Conservation (phyloP, 2,888 invertebrate genomes). For the Galeruca laticollis region DNA sequence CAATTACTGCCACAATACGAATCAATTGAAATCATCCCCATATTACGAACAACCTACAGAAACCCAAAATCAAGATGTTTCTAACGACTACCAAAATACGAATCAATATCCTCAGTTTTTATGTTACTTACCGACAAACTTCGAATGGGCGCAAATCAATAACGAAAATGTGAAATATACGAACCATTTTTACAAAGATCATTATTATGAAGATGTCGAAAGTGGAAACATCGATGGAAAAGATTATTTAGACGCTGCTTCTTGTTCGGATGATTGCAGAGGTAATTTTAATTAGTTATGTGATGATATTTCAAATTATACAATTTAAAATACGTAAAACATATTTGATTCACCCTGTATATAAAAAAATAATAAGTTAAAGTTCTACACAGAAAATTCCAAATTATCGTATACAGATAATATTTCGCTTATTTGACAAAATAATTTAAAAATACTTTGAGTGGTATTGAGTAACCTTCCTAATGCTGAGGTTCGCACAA, state of each 20-base stretch:
- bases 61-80: slow-evolving; percentile 16
- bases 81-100: neutral
- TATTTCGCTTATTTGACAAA: too few relatives aligned
- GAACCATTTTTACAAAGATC: slow-evolving; percentile 15
- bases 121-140: slow-evolving; percentile 25
- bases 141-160: slow-evolving; percentile 18
- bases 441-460: too few relatives aligned
- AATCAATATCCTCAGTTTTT: slow-evolving; percentile 29
- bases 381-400: too few relatives aligned
- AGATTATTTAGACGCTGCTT: slow-evolving; percentile 36
- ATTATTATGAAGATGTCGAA: slow-evolving; percentile 5
- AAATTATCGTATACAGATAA: too few relatives aligned
- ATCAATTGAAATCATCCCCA: slow-evolving; percentile 33
- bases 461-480: too few relatives aligned
- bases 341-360: neutral
- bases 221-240: slow-evolving; percentile 3
- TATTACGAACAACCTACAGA: slow-evolving; percentile 30
- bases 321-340: too few relatives aligned
- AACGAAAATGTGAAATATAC: slow-evolving; percentile 17
- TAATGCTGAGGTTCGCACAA: too few relatives aligned
- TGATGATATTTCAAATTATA: too few relatives aligned
- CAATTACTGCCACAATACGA: slow-evolving; percentile 27
- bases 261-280: slow-evolving; percentile 48
- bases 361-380: too few relatives aligned
- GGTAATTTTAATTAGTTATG: too few relatives aligned